Conservation (phyloP, 1,140 invertebrate genomes). For the Adelges cooleyi region DNA sequence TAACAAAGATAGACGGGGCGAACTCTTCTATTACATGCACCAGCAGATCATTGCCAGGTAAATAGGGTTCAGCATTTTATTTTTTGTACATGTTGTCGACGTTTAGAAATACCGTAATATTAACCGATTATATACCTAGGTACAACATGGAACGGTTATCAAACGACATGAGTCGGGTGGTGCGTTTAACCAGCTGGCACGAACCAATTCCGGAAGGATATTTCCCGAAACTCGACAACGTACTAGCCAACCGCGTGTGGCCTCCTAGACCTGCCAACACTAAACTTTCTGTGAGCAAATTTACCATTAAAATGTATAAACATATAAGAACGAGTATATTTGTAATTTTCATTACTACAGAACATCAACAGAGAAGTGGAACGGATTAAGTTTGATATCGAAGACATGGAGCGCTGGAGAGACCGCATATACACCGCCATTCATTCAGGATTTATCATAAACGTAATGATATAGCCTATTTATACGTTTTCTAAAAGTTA, state of each 20-base stretch:
- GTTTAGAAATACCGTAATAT: neutral
- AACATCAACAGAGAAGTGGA: conserved; percentile 57
- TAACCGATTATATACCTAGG: conserved; percentile 32
- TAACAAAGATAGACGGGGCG: conserved; percentile 55
- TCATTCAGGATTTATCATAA: conserved; percentile 47
- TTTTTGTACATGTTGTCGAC: too few species aligned
- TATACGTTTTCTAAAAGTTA: too few species aligned
- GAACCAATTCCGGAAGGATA: conserved; percentile 54
- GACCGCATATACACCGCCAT: conserved; percentile 63
- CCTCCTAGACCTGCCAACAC: conserved; percentile 49
- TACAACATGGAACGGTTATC: conserved; percentile 58
- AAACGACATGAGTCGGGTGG: conserved; percentile 47
- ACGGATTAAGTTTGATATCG: conserved; percentile 51
- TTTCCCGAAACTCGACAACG: conserved; percentile 57
- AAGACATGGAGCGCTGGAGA: conserved; percentile 58
- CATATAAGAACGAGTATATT: too few species aligned
- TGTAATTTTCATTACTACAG: conserved; percentile 30
- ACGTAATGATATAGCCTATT: neutral
- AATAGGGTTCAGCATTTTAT: too few species aligned
- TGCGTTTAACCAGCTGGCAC: conserved; percentile 44
- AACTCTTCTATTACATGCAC: conserved; percentile 69
- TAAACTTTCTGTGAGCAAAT: conserved; percentile 39
- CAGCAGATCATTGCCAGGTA: conserved; percentile 54
- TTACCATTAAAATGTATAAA: conserved; percentile 20
- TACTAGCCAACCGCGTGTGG: conserved; percentile 51